phyloP scores from a whole-genome alignment of 2,113 vertebrate genomes.

The Callipepla californica region DNA sequence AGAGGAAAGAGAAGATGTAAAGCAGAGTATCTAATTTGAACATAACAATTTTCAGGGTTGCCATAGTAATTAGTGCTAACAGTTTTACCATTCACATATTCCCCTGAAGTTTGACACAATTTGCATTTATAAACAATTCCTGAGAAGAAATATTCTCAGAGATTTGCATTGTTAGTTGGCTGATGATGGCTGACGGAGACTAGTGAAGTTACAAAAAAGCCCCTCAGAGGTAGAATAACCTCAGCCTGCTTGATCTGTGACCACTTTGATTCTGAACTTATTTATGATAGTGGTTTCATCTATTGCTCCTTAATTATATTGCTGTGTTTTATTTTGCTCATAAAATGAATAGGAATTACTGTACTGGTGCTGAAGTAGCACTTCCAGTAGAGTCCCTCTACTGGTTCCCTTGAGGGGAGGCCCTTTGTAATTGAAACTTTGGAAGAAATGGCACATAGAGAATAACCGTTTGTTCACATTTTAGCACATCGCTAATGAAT shows the following conservation, averaged over 20 bases:
- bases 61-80: background rate
- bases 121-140: background rate
- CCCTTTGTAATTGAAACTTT: background rate
- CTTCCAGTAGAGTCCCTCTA: fast-evolving
- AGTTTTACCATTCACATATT: background rate
- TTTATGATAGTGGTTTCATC: background rate
- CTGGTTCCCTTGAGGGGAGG: background rate
- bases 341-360: background rate
- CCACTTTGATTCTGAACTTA: background rate
- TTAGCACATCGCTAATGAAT: background rate
- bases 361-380: no score
- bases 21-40: background rate
- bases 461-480: background rate
- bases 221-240: background rate
- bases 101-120: background rate
- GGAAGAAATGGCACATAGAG: background rate
- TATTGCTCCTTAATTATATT: background rate
- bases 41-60: background rate
- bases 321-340: background rate
- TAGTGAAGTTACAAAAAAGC: background rate
- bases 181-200: background rate
- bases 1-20: background rate
- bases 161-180: background rate
- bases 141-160: background rate
- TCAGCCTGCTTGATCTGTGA: background rate